Conservation (phyloP, 2,797 vertebrate species). For the Ctenochaetus hawaiiensis region DNA sequence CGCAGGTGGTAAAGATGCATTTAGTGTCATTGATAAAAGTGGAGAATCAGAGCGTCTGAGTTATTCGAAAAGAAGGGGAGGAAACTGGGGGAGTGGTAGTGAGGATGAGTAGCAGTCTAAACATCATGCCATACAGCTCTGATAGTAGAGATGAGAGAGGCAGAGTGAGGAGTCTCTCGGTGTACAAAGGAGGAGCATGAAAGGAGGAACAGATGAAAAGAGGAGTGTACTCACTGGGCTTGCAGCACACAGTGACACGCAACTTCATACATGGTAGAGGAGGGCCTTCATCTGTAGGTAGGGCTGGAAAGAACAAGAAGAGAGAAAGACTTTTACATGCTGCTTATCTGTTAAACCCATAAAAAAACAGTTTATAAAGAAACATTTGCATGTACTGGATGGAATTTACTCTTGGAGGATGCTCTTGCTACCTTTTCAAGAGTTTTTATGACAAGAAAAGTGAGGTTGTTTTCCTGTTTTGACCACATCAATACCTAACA, state of each 20-base stretch:
- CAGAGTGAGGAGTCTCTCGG: slow-evolving; percentile 41
- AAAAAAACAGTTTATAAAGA: slow-evolving; percentile 15
- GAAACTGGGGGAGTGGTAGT: slow-evolving; percentile 4
- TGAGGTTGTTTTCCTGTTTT: slow-evolving; percentile 5
- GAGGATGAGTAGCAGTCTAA: slow-evolving; percentile 32
- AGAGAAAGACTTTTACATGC: slow-evolving; percentile 30
- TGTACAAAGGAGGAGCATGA: slow-evolving; percentile 57
- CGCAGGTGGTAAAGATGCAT: neutral
- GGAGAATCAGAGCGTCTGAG: slow-evolving; percentile 1
- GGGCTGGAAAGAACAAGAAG: slow-evolving; percentile 71
- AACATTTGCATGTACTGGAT: neutral
- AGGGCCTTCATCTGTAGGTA: slow-evolving; percentile 83
- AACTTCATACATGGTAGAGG: slow-evolving; percentile 86
- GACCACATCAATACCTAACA: slow-evolving; percentile 5
- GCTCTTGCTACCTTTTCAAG: neutral
- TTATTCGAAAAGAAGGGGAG: slow-evolving; percentile 4
- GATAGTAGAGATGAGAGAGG: slow-evolving; percentile 57
- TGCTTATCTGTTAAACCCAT: slow-evolving; percentile 30
- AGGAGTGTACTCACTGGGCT: slow-evolving; percentile 82
- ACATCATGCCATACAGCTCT: slow-evolving; percentile 28
- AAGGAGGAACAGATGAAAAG: slow-evolving; percentile 66
- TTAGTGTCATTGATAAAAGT: slow-evolving; percentile 26
- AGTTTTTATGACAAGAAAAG: slow-evolving; percentile 3
- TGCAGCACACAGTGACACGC: slow-evolving; percentile 85
- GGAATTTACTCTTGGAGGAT: slow-evolving; percentile 24